These are phyloP conservation scores for Hyperoplus immaculatus DNA, from an alignment of 2,797 vertebrate species.

Conservation along the genomic window DNA sequence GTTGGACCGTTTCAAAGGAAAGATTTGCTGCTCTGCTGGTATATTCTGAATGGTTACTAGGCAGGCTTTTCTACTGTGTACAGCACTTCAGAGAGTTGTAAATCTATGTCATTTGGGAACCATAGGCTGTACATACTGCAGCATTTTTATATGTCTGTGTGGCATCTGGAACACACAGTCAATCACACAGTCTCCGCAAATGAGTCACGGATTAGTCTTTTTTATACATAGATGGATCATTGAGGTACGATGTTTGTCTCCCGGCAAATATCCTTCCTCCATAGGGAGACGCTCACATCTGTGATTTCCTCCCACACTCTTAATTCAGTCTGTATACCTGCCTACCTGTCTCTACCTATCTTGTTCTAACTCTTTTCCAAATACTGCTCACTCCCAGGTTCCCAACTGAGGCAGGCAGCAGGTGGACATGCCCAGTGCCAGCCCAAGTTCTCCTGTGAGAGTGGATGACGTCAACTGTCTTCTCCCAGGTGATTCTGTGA, in stretches of 20 bases:
- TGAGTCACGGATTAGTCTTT: constrained; percentile 58
- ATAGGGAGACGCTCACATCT: constrained; percentile 84
- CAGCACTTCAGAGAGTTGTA: constrained; percentile 61
- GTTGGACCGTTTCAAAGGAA: constrained; percentile 67
- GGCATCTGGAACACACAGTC: constrained; percentile 66
- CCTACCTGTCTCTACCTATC: constrained; percentile 10
- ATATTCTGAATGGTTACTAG: constrained; percentile 64
- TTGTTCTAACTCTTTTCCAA: constrained; percentile 41
- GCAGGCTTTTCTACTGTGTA: constrained; percentile 49
- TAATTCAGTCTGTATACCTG: constrained; percentile 31
- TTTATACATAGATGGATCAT: constrained; percentile 38
- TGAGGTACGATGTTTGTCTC: constrained; percentile 81
- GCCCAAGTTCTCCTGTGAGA: constrained; percentile 53
- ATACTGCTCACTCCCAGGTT: constrained; percentile 25
- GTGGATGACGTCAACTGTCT: constrained; percentile 45
- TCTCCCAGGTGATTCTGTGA: constrained; percentile 59
- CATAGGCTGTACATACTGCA: constrained; percentile 33
- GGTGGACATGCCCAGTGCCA: constrained; percentile 77
- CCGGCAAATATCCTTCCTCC: constrained; percentile 81
- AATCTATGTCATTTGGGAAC: constrained; percentile 67
- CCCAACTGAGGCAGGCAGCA: constrained; percentile 83
- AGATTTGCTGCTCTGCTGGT: constrained; percentile 57
- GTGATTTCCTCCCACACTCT: constrained; percentile 74
- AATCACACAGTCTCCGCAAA: constrained; percentile 54
- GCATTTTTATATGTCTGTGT: constrained; percentile 58